Percentiles rank a stretch among this genome's conserved stretches.
Evolutionary conservation across 2,888 invertebrate species (phyloP).

Genomic region (Tetragonisca angustula): DNA sequence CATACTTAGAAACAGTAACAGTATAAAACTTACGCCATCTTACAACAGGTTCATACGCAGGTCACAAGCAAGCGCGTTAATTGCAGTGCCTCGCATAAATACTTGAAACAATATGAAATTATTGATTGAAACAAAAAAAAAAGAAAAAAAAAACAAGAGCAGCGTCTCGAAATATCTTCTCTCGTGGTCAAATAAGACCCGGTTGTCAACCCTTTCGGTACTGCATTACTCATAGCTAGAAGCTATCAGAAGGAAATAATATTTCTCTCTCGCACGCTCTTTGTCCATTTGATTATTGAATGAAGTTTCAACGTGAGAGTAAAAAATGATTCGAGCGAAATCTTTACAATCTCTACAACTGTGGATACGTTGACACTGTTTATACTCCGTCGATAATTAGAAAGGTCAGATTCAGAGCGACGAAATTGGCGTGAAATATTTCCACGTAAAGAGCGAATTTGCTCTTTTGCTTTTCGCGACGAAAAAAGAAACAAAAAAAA

Average conservation of each 20-base stretch:
- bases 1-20: background rate
- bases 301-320: background rate
- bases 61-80: constrained; percentile 17
- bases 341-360: background rate
- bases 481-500: background rate
- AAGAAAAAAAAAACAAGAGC: background rate
- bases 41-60: constrained; percentile 6
- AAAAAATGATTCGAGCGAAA: background rate
- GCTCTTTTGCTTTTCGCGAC: background rate
- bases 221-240: background rate
- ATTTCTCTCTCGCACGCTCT: background rate
- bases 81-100: constrained; percentile 10
- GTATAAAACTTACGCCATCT: constrained; percentile 11
- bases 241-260: background rate
- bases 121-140: background rate
- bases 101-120: constrained; percentile 7
- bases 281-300: background rate
- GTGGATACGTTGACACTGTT: background rate
- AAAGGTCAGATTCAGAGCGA: constrained; percentile 16
- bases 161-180: background rate
- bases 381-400: constrained; percentile 17
- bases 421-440: background rate
- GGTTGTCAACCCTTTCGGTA: constrained; percentile 24
- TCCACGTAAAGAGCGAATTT: background rate
- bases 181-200: background rate